These are phyloP conservation scores for Parus major DNA, from an alignment of 2,113 vertebrate genomes.

Conservation along the genomic window DNA sequence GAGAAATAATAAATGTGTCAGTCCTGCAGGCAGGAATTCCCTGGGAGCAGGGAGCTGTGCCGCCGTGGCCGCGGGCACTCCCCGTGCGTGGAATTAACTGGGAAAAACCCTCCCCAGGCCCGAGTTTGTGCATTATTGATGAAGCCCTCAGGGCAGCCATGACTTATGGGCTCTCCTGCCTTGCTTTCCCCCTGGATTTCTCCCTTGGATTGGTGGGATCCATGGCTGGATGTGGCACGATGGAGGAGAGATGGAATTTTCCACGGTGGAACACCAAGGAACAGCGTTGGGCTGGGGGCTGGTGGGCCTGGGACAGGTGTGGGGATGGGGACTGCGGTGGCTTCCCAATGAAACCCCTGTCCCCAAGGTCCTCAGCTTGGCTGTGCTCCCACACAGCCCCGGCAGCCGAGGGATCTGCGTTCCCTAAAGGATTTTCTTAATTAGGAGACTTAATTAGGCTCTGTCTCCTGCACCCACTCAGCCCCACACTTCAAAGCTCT, in stretches of 20 bases:
- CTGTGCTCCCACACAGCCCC: not conserved
- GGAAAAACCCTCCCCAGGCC: slow-evolving; percentile 18
- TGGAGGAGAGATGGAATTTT: not conserved
- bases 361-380: not conserved
- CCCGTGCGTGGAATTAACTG: slow-evolving; percentile 62
- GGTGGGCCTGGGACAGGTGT: not conserved
- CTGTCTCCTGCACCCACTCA: not conserved
- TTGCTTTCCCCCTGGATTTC: slow-evolving; percentile 3
- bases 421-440: slow-evolving; percentile 24
- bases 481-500: not conserved
- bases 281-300: not conserved
- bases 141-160: slow-evolving; percentile 45
- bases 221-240: fast-evolving
- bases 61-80: fast-evolving
- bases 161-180: slow-evolving; percentile 40
- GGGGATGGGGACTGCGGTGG: not conserved
- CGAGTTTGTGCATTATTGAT: slow-evolving; percentile 67
- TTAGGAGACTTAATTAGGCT: not conserved
- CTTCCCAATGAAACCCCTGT: fast-evolving
- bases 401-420: not conserved
- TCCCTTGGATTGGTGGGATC: not conserved
- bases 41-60: not conserved
- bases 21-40: slow-evolving; percentile 71
- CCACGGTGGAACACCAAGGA: fast-evolving
- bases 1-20: slow-evolving; percentile 73